Conservation (phyloP, 1,140 invertebrate species). For the Linepithema humile region DNA sequence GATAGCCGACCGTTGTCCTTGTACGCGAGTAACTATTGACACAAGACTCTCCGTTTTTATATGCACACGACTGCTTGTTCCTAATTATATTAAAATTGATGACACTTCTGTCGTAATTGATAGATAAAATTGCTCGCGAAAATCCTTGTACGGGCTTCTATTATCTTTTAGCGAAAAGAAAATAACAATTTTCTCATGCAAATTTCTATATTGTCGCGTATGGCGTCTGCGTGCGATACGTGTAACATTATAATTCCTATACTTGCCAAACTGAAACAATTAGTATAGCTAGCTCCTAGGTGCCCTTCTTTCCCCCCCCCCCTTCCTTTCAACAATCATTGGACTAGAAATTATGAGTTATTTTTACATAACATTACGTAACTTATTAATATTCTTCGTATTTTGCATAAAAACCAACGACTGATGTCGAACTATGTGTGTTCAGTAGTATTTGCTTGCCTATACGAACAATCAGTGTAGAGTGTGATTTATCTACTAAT, state of each 20-base stretch:
- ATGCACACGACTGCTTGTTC: background rate
- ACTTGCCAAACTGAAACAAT: conserved; percentile 76
- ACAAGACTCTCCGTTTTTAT: background rate
- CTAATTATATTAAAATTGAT: background rate
- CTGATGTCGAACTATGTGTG: conserved; percentile 25
- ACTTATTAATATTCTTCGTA: conserved; percentile 32
- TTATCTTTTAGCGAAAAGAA: conserved; percentile 36
- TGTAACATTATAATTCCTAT: conserved; percentile 70
- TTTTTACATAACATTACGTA: conserved; percentile 54
- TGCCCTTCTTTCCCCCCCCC: no score
- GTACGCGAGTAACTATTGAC: conserved; percentile 75
- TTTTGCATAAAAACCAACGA: conserved; percentile 24
- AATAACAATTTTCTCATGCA: conserved; percentile 6
- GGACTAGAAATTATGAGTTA: conserved; percentile 17
- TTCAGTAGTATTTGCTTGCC: conserved; percentile 10
- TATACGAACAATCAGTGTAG: conserved; percentile 7
- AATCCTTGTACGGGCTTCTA: background rate
- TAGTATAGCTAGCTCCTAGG: conserved; percentile 62
- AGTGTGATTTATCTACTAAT: conserved; percentile 49
- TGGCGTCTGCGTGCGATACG: background rate
- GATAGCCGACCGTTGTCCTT: conserved; percentile 78
- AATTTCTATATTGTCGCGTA: conserved; percentile 21
- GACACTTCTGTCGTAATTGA: background rate
- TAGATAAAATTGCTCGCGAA: background rate
- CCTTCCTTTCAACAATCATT: conserved; percentile 10